phyloP scores from a whole-genome alignment of 2,888 invertebrate genomes.

The Theretra japonica region DNA sequence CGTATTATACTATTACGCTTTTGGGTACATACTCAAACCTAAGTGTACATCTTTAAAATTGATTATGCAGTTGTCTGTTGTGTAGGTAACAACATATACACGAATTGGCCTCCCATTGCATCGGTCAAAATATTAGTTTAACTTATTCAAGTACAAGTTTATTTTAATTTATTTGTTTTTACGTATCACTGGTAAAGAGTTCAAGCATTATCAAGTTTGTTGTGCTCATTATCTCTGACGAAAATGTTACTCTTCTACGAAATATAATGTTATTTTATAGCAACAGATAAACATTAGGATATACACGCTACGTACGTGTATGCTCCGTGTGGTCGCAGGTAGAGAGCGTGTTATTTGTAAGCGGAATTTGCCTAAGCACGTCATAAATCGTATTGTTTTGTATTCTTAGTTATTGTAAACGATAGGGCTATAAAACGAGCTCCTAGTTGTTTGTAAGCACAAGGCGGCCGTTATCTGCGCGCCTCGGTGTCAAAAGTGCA shows the following conservation, averaged over 20 bases:
- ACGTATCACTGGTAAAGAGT: background rate
- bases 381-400: background rate
- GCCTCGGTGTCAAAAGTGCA: slow-evolving; percentile 17
- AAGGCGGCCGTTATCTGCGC: background rate
- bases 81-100: too few species aligned
- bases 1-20: too few species aligned
- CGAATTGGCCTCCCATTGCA: too few species aligned
- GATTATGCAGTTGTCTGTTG: too few species aligned
- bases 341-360: slow-evolving; percentile 11
- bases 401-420: background rate
- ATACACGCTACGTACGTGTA: too few species aligned
- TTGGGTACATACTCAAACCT: too few species aligned
- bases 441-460: slow-evolving; percentile 8
- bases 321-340: background rate
- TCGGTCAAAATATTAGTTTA: too few species aligned
- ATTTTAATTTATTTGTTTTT: background rate
- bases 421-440: background rate
- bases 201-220: background rate
- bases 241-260: background rate
- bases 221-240: background rate
- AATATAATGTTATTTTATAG: background rate
- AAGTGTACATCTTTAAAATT: too few species aligned
- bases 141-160: too few species aligned
- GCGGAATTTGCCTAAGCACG: background rate
- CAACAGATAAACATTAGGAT: background rate